These are phyloP conservation scores for Eonycteris spelaea DNA, from an alignment of 2,113 vertebrate species.

Conservation along the genomic window DNA sequence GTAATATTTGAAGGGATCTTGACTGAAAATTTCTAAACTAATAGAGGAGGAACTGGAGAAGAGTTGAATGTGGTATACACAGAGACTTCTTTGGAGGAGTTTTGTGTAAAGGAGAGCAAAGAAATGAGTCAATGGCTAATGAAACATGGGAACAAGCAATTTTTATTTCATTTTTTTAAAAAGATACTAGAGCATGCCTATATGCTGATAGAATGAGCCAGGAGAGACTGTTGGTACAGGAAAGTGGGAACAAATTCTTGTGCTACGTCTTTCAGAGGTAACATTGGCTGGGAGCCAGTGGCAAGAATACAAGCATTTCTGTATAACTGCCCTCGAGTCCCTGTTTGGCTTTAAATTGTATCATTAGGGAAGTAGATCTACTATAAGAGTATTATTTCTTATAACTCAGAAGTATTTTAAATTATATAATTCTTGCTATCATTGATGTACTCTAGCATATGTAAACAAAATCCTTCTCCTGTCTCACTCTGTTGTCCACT, in stretches of 20 bases:
- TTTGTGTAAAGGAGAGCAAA: neutral
- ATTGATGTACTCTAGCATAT: neutral
- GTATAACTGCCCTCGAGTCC: neutral
- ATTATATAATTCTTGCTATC: neutral
- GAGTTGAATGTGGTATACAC: neutral
- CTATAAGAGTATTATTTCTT: neutral
- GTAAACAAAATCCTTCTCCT: neutral
- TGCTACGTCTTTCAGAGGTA: neutral
- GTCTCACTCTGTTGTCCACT: neutral
- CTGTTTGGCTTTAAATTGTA: neutral
- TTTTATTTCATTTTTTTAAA: neutral
- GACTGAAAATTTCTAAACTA: neutral
- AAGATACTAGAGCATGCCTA: neutral
- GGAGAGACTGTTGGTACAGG: neutral
- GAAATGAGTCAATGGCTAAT: neutral
- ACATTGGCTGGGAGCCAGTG: neutral
- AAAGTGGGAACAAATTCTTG: neutral
- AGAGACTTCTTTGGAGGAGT: neutral
- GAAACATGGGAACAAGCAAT: neutral
- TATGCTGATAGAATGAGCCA: neutral
- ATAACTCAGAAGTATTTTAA: neutral
- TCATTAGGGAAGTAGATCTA: neutral
- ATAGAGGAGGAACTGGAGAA: neutral
- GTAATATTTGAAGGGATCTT: neutral
- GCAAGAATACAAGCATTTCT: neutral